These are phyloP conservation scores for Formicarius rufipectus DNA, from an alignment of 2,113 vertebrate species.

Conservation along the genomic window DNA sequence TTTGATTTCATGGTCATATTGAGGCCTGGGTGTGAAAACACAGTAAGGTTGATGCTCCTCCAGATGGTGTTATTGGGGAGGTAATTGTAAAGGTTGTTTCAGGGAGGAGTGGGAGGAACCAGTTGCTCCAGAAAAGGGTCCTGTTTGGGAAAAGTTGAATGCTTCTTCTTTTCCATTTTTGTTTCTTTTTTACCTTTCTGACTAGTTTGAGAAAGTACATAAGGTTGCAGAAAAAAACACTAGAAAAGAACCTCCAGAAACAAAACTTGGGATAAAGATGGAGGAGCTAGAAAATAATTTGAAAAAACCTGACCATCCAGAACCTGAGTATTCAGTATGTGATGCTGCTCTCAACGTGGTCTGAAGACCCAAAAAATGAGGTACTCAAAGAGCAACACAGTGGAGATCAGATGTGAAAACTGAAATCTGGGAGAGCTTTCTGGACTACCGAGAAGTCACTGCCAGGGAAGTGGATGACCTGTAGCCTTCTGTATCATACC, in stretches of 20 bases:
- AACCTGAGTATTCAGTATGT: accelerated
- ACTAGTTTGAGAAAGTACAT: neutral
- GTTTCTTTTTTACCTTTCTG: neutral
- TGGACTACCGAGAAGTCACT: neutral
- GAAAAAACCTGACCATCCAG: neutral
- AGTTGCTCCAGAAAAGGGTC: neutral
- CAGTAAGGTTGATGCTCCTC: neutral
- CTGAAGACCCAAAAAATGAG: neutral
- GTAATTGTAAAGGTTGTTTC: neutral
- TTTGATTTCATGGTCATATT: conserved; percentile 30
- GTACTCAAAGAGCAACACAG: neutral
- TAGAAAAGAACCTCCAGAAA: neutral
- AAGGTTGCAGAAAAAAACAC: neutral
- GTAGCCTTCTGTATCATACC: neutral
- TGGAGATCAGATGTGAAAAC: accelerated
- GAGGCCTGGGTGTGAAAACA: conserved; percentile 29
- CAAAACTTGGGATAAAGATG: neutral
- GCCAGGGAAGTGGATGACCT: neutral
- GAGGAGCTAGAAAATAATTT: neutral
- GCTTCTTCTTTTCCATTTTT: neutral
- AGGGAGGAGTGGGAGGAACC: neutral
- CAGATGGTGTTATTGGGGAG: conserved; percentile 7
- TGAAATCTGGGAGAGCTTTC: neutral
- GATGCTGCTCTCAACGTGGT: accelerated
- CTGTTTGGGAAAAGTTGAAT: neutral